phyloP scores from a whole-genome alignment of 2,888 invertebrate genomes.

The Allacma fusca region DNA sequence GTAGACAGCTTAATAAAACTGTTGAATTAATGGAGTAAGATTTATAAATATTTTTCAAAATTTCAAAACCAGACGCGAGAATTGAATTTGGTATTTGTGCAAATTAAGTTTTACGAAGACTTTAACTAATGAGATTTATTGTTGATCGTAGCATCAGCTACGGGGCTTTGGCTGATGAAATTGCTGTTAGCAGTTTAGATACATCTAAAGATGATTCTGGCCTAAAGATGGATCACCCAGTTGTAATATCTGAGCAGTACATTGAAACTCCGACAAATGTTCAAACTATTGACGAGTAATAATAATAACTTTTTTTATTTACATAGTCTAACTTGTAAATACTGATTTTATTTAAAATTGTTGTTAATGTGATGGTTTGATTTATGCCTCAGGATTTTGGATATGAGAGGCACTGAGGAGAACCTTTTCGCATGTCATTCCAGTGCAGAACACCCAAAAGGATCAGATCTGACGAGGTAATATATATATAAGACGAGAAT shows the following conservation, averaged over 20 bases:
- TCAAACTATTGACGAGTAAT: conserved; percentile 18
- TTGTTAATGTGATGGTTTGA: neutral
- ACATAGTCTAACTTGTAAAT: too few species aligned
- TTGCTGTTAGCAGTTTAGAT: conserved; percentile 4
- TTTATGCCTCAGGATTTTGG: conserved; percentile 8
- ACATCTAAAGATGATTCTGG: neutral
- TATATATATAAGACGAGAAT: too few species aligned
- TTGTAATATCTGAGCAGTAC: neutral
- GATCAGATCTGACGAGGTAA: neutral
- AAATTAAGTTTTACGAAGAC: too few species aligned
- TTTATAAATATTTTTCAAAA: too few species aligned
- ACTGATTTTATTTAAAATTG: neutral
- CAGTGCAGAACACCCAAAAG: neutral
- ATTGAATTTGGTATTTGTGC: too few species aligned
- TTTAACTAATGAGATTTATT: too few species aligned
- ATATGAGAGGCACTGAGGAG: neutral
- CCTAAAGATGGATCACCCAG: neutral
- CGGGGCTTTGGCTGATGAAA: neutral
- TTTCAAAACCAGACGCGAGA: too few species aligned
- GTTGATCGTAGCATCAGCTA: neutral
- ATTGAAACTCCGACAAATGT: conserved; percentile 6
- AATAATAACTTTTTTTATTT: too few species aligned
- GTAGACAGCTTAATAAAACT: neutral
- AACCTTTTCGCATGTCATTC: neutral
- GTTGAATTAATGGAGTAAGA: conserved; percentile 16